phyloP scores from a whole-genome alignment of 2,797 vertebrate genomes.

The Notoglanidium macrostoma region DNA sequence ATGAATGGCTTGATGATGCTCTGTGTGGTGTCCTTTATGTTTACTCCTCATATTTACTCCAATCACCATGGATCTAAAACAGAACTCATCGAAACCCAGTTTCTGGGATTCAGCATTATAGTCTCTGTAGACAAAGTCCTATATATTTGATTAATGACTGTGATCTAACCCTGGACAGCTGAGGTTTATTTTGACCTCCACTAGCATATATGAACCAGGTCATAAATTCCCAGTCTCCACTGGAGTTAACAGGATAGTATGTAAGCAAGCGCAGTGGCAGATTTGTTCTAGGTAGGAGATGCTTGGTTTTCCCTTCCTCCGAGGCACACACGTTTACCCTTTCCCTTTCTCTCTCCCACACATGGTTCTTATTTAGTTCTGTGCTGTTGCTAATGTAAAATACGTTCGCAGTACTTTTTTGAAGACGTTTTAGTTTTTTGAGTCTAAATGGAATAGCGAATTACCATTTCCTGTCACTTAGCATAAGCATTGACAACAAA shows the following conservation, averaged over 20 bases:
- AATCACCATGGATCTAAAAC: background rate
- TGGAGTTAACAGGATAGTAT: background rate
- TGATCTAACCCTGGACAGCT: conserved; percentile 9
- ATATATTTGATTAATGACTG: conserved; percentile 16
- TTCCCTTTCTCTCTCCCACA: conserved; percentile 37
- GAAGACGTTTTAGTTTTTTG: background rate
- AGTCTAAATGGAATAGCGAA: background rate
- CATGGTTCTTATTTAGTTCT: conserved; percentile 50
- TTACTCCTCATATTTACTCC: background rate
- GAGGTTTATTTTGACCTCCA: conserved; percentile 4
- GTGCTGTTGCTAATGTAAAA: conserved; percentile 1
- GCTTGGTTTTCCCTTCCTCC: conserved; percentile 12
- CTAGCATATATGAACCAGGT: conserved; percentile 22
- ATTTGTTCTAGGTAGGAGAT: conserved; percentile 10
- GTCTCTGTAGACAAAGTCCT: background rate
- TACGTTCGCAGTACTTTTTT: background rate
- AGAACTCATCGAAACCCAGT: background rate
- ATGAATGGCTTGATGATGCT: background rate
- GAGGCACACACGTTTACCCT: background rate
- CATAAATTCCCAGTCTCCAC: conserved; percentile 3
- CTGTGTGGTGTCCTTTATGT: background rate
- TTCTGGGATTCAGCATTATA: background rate
- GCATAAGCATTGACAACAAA: background rate
- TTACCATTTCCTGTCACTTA: conserved; percentile 16
- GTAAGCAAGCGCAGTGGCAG: conserved; percentile 8